phyloP scores from a whole-genome alignment of 2,797 vertebrate species.

The Urosaurus nigricauda region DNA sequence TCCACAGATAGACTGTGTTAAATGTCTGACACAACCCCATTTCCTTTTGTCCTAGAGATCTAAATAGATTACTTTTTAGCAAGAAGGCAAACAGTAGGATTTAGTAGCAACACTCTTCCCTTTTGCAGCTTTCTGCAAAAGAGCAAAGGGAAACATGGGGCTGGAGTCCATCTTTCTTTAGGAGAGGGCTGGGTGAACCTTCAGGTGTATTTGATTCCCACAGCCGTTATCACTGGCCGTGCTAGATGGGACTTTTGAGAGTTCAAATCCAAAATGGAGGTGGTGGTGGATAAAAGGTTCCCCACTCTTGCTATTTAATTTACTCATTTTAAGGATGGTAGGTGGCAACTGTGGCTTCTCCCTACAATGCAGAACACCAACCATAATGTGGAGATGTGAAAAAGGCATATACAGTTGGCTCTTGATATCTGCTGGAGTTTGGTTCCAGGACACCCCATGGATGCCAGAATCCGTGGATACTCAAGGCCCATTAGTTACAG shows the following conservation, averaged over 20 bases:
- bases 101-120: not conserved
- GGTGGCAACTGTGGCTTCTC: accelerated
- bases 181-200: not conserved
- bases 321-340: not conserved
- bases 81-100: not conserved
- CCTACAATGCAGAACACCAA: not conserved
- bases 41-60: not conserved
- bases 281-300: not conserved
- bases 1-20: not conserved
- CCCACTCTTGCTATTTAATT: not conserved
- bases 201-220: not conserved
- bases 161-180: not conserved
- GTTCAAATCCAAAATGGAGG: not conserved
- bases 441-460: no score
- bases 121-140: not conserved
- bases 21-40: not conserved
- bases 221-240: not conserved
- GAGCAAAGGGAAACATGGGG: not conserved
- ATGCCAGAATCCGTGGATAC: no score
- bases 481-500: no score
- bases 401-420: no score
- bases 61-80: not conserved
- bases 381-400: no score
- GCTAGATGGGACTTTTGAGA: not conserved
- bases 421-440: no score